These are phyloP conservation scores for Harpagoxenus sublaevis DNA, from an alignment of 2,888 invertebrate species.

Conservation along the genomic window DNA sequence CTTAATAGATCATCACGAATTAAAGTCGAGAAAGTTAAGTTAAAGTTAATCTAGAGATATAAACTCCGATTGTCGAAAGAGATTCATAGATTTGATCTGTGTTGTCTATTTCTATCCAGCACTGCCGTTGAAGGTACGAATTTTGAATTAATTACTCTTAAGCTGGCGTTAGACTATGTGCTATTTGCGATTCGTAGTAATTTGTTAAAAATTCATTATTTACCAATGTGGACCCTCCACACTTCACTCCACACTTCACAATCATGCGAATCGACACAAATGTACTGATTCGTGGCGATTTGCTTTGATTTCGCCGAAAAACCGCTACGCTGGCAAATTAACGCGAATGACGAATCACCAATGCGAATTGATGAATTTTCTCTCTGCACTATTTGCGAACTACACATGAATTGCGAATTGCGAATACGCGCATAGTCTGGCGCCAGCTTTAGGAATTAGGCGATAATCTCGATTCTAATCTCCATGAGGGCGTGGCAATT, in stretches of 20 bases:
- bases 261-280: neutral
- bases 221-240: no score
- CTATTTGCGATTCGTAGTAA: neutral
- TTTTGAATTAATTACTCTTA: slow-evolving; percentile 51
- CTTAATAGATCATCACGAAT: neutral
- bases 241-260: no score
- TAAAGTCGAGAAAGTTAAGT: neutral
- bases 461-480: slow-evolving; percentile 58
- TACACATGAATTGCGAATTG: neutral
- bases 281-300: neutral
- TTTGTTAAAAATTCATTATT: neutral
- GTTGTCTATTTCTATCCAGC: slow-evolving; percentile 46
- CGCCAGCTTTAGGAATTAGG: slow-evolving; percentile 7
- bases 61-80: slow-evolving; percentile 6
- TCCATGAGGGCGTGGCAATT: slow-evolving; percentile 8
- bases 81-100: slow-evolving; percentile 4
- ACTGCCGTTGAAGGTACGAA: slow-evolving; percentile 66
- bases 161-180: neutral
- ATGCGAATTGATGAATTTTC: neutral
- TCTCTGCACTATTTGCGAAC: neutral
- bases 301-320: neutral
- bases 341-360: neutral
- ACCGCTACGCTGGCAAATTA: neutral
- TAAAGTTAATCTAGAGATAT: slow-evolving; percentile 4
- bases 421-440: neutral